Evolutionary conservation across 1,140 invertebrate genomes (phyloP).

Genomic region (Melitaea cinxia): DNA sequence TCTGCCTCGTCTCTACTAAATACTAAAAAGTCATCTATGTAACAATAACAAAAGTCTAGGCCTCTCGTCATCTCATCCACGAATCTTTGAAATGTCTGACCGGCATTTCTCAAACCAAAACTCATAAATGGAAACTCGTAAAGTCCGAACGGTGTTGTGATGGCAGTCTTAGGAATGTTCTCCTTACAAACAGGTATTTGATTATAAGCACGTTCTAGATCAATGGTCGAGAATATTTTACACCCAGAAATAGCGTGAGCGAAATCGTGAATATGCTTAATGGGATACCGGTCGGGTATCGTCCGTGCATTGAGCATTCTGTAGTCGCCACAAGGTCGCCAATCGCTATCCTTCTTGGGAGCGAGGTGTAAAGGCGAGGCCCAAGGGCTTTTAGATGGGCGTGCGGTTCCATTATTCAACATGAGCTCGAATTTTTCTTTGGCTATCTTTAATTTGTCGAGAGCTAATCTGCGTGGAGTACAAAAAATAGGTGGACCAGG

Average conservation of each 20-base stretch:
- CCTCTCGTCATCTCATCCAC: conserved; percentile 19
- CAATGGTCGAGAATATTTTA: conserved; percentile 7
- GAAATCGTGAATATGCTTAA: conserved; percentile 17
- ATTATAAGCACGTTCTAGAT: conserved; percentile 15
- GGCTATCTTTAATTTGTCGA: conserved; percentile 40
- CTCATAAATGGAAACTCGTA: conserved; percentile 10
- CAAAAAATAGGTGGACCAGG: conserved; percentile 60
- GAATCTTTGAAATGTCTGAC: conserved; percentile 27
- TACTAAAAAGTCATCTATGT: conserved; percentile 20
- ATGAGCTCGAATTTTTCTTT: conserved; percentile 7
- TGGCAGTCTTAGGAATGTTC: conserved; percentile 20
- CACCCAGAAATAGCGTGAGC: conserved; percentile 12
- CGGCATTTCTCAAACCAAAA: conserved; percentile 20
- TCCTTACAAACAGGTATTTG: conserved; percentile 12
- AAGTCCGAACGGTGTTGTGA: conserved; percentile 20
- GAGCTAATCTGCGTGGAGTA: conserved; percentile 36
- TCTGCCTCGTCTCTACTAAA: conserved; percentile 8
- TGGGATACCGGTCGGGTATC: conserved; percentile 14
- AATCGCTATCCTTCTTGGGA: conserved; percentile 19
- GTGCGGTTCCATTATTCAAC: background rate
- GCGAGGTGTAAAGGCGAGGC: conserved; percentile 24
- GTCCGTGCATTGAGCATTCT: no score
- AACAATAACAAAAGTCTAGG: conserved; percentile 20
- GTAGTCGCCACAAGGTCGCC: no score
- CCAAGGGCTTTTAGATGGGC: conserved; percentile 25